Evolutionary conservation across 2,113 vertebrate species (phyloP).

Genomic region (Felis catus): DNA sequence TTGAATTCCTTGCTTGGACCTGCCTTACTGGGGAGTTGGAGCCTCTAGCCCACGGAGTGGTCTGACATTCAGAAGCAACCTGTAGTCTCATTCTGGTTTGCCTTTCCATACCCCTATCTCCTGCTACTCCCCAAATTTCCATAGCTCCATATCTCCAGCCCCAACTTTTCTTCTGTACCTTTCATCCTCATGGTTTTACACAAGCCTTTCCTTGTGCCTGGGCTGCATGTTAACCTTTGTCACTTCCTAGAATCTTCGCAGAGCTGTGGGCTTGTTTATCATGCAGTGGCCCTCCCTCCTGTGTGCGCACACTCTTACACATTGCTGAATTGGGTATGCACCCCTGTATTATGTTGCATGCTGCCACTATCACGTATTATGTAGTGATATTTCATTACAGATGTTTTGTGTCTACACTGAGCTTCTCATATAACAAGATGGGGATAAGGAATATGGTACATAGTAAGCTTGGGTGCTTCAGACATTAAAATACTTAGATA

Average conservation of each 20-base stretch:
- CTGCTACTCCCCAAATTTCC: fast-evolving
- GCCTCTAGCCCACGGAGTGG: neutral
- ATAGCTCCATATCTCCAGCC: neutral
- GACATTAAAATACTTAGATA: neutral
- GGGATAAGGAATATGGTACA: neutral
- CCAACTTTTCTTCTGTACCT: neutral
- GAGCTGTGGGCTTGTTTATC: neutral
- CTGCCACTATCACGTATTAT: neutral
- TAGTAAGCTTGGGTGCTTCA: neutral
- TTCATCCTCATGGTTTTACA: neutral
- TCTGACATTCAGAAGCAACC: neutral
- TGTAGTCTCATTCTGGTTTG: neutral
- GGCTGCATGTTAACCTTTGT: neutral
- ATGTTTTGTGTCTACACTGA: neutral
- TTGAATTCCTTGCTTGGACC: neutral
- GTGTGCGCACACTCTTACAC: neutral
- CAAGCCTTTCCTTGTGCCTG: neutral
- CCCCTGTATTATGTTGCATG: neutral
- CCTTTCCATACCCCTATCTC: neutral
- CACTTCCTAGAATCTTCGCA: neutral
- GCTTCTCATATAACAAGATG: neutral
- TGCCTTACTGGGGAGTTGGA: neutral
- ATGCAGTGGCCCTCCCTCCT: neutral
- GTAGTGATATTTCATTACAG: neutral
- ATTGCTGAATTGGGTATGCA: neutral